Conservation (phyloP, 2,113 vertebrate genomes). For the Electrona antarctica region DNA sequence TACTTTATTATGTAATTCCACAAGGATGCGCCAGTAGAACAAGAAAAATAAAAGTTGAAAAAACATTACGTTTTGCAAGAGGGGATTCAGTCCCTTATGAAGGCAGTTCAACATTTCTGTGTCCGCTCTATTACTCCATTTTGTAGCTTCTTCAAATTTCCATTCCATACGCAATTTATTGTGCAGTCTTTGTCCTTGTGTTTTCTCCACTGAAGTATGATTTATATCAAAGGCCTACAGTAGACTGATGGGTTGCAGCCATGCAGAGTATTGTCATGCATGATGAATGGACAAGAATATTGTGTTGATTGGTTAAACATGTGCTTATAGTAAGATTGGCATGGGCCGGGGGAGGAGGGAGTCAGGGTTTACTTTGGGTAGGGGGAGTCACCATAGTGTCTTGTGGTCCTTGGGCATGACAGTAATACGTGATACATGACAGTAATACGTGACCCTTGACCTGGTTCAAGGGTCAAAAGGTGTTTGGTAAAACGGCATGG, state of each 20-base stretch:
- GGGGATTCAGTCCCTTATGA: constrained; percentile 29
- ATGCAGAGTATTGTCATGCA: constrained; percentile 71
- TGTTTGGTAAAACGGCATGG: not conserved
- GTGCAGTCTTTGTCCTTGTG: constrained; percentile 23
- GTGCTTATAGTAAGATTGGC: constrained; percentile 47
- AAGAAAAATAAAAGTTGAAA: constrained; percentile 30
- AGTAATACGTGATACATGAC: constrained; percentile 8
- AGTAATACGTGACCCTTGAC: constrained; percentile 14
- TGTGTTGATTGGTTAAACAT: constrained; percentile 53
- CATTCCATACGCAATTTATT: not conserved
- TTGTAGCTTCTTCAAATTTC: constrained; percentile 43
- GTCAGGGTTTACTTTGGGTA: not conserved
- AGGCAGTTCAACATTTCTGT: constrained; percentile 43
- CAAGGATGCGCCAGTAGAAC: constrained; percentile 34
- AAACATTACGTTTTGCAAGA: constrained; percentile 41
- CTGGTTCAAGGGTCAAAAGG: constrained; percentile 18
- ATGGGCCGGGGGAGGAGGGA: no score
- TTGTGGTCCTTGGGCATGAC: constrained; percentile 20
- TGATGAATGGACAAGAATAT: constrained; percentile 26
- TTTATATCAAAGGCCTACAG: constrained; percentile 15
- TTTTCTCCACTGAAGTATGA: constrained; percentile 8
- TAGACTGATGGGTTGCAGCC: constrained; percentile 43
- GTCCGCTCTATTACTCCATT: constrained; percentile 33
- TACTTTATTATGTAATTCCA: constrained; percentile 32
- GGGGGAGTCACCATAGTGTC: constrained; percentile 12